Evolutionary conservation across 1,140 invertebrate species (phyloP), one percentile per base, ranked within the genome.

Genomic region (Nasonia vitripennis): DNA sequence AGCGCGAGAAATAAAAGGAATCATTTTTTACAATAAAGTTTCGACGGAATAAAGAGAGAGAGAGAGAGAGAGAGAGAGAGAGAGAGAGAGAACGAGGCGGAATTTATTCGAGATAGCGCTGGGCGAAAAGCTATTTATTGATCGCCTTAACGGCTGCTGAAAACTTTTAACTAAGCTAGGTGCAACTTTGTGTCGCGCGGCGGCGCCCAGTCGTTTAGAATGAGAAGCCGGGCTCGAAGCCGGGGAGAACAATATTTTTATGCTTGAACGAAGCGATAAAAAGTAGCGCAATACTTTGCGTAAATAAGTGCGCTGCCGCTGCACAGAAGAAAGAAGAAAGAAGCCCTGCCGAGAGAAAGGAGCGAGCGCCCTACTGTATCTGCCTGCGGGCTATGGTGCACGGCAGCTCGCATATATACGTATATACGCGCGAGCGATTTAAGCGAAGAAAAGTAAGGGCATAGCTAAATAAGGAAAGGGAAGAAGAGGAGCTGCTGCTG

Each of bases 191-290:
- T 62, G 55, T 62, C 55, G 14, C 55, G 12, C 51, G 2, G 51
- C 51, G 17, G 51, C 20, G 17, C 4, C 17, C 4, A n/a, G 17
- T 62, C 88, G 89, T 88, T 91, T 89, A 88, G 87, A 89, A 89
- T 89, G 89, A 48, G 78, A 88, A 88, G 85, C 83, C 70, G 62
- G 34, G 31, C n/a, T 31, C 34, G 0, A n/a, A n/a, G 75, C 27
- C 62, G 41, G 74, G 10, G 41, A 31, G 82, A 87, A 89, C 87
- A 90, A 91, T 91, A 91, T 91, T 90, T 90, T 90, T 82, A 88
- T 89, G 86, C 83, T 89, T 80, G 86, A 87, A 89, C 89, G 85
- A 90, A 86, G 82, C 87, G 89, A 91, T 91, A 91, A 92, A 92
- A 91, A 91, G 87, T 88, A 87, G 85, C 41, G 85, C 86, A 90